These are phyloP conservation scores for Helarctos malayanus DNA, from an alignment of 2,797 vertebrate species.

Conservation along the genomic window DNA sequence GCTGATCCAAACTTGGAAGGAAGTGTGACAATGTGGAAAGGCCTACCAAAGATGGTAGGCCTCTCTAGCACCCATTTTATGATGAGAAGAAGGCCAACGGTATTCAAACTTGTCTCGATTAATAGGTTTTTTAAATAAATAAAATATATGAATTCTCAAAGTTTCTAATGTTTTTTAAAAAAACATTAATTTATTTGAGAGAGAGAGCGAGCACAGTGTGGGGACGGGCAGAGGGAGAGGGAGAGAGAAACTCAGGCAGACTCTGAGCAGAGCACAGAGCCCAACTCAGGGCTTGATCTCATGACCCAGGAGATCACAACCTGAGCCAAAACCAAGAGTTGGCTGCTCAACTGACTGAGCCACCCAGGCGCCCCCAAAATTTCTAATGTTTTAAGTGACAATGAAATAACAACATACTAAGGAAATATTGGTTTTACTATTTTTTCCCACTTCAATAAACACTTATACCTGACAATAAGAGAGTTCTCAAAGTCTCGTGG, in stretches of 20 bases:
- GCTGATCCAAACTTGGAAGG: not conserved
- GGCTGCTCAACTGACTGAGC: not conserved
- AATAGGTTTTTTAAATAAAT: not conserved
- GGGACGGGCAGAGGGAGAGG: not conserved
- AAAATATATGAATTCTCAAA: not conserved
- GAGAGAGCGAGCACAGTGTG: not conserved
- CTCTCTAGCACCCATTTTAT: not conserved
- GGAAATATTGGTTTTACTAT: not conserved
- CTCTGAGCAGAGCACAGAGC: not conserved
- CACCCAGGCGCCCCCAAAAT: not conserved
- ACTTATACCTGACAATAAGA: not conserved
- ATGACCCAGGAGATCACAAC: fast-evolving
- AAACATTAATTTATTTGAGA: not conserved
- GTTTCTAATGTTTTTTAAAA: not conserved
- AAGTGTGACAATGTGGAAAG: not conserved
- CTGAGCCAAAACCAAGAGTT: not conserved
- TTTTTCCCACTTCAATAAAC: not conserved
- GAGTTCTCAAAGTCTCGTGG: not conserved
- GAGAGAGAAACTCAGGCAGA: not conserved
- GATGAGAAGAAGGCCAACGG: not conserved
- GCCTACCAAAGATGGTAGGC: not conserved
- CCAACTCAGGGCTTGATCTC: not conserved
- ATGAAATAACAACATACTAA: not conserved
- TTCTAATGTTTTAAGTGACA: not conserved
- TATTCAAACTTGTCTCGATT: not conserved